Conservation (phyloP, 2,888 invertebrate genomes). For the Dorcus parallelipipedus region DNA sequence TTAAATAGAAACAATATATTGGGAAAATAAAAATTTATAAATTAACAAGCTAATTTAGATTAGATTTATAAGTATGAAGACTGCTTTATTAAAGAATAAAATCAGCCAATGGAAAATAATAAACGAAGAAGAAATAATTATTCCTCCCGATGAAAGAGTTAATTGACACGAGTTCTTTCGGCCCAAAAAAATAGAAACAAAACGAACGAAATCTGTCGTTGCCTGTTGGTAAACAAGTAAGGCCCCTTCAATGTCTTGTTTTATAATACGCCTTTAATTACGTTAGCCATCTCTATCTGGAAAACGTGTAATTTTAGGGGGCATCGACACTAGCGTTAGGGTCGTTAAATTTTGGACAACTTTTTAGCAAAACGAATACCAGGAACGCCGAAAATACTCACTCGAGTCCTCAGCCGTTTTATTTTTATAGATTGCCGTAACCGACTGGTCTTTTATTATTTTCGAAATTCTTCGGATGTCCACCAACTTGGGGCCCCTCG, state of each 20-base stretch:
- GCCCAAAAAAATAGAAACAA: too few species aligned
- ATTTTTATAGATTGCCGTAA: constrained; percentile 15
- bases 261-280: constrained; percentile 21
- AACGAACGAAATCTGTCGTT: neutral
- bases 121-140: too few species aligned
- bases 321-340: constrained; percentile 29
- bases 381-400: constrained; percentile 7
- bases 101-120: too few species aligned
- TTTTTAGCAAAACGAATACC: constrained; percentile 38
- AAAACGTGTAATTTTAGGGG: constrained; percentile 21
- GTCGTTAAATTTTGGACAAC: constrained; percentile 43
- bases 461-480: constrained; percentile 15
- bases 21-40: too few species aligned
- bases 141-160: too few species aligned
- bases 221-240: neutral
- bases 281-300: constrained; percentile 21
- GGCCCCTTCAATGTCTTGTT: constrained; percentile 14
- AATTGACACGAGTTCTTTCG: too few species aligned
- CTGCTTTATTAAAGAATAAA: too few species aligned
- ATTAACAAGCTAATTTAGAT: too few species aligned
- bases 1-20: too few species aligned
- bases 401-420: constrained; percentile 9
- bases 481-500: neutral
- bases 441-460: constrained; percentile 16
- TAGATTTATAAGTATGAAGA: too few species aligned